phyloP scores from a whole-genome alignment of 2,113 vertebrate genomes.

The Recurvirostra avosetta region DNA sequence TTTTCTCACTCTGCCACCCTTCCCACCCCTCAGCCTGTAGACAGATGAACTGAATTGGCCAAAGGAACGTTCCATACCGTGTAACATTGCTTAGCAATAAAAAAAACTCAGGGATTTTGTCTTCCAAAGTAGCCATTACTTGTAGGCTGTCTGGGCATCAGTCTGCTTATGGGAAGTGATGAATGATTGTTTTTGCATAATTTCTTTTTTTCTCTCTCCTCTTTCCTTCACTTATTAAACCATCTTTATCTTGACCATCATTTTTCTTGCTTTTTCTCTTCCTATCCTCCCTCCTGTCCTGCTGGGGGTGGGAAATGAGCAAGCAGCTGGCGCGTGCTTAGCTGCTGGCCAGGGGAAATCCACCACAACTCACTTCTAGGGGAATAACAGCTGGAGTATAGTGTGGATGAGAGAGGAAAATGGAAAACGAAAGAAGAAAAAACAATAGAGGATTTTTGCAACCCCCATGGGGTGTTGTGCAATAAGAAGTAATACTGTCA shows the following conservation, averaged over 20 bases:
- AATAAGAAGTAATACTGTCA: not conserved
- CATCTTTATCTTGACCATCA: not conserved
- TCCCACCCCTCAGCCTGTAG: not conserved
- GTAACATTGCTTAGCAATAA: not conserved
- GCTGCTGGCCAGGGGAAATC: not conserved
- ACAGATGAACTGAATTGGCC: not conserved
- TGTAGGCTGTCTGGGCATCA: fast-evolving
- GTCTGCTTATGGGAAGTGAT: not conserved
- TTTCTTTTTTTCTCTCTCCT: not conserved
- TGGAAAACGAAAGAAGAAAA: not conserved
- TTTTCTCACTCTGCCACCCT: not conserved
- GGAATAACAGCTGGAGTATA: not conserved
- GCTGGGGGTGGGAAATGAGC: not conserved
- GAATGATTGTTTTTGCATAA: not conserved
- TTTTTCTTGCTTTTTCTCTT: not conserved
- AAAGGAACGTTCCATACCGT: not conserved
- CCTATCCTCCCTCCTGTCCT: not conserved
- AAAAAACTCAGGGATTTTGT: not conserved
- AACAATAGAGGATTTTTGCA: not conserved
- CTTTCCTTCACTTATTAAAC: not conserved
- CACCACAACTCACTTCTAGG: not conserved
- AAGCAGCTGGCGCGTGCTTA: not conserved
- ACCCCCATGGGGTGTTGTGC: not conserved
- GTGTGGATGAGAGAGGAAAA: not conserved
- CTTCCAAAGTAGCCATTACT: not conserved